Evolutionary conservation across 2,113 vertebrate genomes (phyloP).

Genomic region (Zapornia atra): DNA sequence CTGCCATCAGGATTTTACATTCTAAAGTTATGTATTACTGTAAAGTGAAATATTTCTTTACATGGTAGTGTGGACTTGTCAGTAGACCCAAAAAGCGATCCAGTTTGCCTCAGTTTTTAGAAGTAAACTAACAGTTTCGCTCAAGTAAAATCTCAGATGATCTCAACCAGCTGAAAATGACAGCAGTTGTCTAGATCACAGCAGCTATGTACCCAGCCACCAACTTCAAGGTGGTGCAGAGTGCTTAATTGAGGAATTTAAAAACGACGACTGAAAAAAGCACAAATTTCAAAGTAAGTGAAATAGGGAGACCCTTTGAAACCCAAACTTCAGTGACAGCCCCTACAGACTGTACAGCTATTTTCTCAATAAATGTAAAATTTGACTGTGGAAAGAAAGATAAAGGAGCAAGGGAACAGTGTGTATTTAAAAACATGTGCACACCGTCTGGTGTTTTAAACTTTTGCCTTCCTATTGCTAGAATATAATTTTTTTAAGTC

Average conservation of each 20-base stretch:
- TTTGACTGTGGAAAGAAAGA: conserved; percentile 34
- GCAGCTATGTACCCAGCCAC: conserved; percentile 23
- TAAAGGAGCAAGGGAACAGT: neutral
- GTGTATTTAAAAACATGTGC: conserved; percentile 51
- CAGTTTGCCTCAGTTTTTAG: conserved; percentile 21
- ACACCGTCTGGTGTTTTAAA: conserved; percentile 65
- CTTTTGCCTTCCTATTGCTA: conserved; percentile 74
- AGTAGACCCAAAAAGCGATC: neutral
- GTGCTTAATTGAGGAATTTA: conserved; percentile 62
- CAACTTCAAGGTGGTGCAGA: conserved; percentile 32
- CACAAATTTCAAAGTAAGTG: conserved; percentile 61
- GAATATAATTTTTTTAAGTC: conserved; percentile 80
- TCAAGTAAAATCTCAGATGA: conserved; percentile 42
- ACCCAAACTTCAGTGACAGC: conserved; percentile 55
- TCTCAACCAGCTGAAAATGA: conserved; percentile 32
- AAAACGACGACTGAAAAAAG: conserved; percentile 45
- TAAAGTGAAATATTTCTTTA: neutral
- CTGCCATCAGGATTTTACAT: neutral
- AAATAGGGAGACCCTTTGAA: conserved; percentile 45
- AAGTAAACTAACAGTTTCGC: conserved; percentile 32
- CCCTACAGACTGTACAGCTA: conserved; percentile 35
- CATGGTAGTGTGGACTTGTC: neutral
- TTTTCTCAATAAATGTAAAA: conserved; percentile 50
- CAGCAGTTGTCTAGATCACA: conserved; percentile 59
- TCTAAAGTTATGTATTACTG: neutral